Conservation (phyloP, 1,140 invertebrate genomes). For the Bilobella aurantiaca region DNA sequence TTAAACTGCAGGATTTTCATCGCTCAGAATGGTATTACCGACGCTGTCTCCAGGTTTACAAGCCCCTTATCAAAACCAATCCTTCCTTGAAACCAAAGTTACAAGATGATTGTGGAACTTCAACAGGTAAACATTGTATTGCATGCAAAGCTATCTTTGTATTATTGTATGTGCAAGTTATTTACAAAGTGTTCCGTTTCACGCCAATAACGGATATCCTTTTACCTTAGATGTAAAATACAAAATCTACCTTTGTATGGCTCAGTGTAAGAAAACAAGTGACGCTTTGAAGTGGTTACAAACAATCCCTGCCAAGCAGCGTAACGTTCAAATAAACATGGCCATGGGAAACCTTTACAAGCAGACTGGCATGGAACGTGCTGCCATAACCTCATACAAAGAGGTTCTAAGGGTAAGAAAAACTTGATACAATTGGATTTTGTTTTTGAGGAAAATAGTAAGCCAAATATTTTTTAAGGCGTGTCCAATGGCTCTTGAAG, state of each 20-base stretch:
- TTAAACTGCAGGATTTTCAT: slow-evolving; percentile 51
- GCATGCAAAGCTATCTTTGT: background rate
- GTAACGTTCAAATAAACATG: slow-evolving; percentile 59
- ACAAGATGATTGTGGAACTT: slow-evolving; percentile 39
- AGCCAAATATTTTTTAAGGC: slow-evolving; percentile 42
- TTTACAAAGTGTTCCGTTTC: too few relatives aligned
- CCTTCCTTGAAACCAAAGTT: slow-evolving; percentile 42
- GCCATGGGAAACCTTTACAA: slow-evolving; percentile 60
- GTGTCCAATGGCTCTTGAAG: slow-evolving; percentile 61
- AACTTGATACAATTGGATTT: background rate
- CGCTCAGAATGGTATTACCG: slow-evolving; percentile 58
- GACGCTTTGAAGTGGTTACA: slow-evolving; percentile 57
- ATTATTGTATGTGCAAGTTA: slow-evolving; percentile 30
- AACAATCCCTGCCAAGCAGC: slow-evolving; percentile 55
- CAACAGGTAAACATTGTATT: background rate
- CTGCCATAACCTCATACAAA: slow-evolving; percentile 60
- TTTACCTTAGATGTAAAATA: slow-evolving; percentile 58
- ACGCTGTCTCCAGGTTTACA: slow-evolving; percentile 56
- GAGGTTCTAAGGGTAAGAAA: slow-evolving; percentile 53
- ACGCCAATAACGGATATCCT: too few relatives aligned
- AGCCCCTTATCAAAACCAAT: slow-evolving; percentile 53
- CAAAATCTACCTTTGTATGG: slow-evolving; percentile 57
- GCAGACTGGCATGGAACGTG: slow-evolving; percentile 57
- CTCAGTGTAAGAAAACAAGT: slow-evolving; percentile 51
- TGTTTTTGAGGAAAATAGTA: background rate